phyloP scores from a whole-genome alignment of 2,888 invertebrate species.

The Synergus japonicus region DNA sequence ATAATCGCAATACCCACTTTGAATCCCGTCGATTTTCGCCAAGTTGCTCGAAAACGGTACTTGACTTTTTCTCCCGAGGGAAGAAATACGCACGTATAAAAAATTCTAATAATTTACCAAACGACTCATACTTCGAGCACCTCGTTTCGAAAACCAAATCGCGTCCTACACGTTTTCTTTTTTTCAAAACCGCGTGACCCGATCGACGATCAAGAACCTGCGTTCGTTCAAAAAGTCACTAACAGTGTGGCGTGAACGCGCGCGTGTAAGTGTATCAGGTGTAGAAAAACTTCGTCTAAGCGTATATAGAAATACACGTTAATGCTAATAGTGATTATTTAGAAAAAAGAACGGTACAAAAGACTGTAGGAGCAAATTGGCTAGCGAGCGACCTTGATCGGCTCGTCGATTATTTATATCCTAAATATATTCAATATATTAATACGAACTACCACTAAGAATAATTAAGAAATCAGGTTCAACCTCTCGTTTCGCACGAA shows the following conservation, averaged over 20 bases:
- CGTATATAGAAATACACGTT: slow-evolving; percentile 65
- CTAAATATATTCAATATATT: slow-evolving; percentile 61
- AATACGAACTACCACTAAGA: slow-evolving; percentile 66
- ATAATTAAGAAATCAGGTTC: slow-evolving; percentile 67
- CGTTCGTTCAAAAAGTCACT: slow-evolving; percentile 60
- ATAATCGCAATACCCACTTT: slow-evolving; percentile 37
- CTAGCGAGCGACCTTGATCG: slow-evolving; percentile 61
- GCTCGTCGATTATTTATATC: slow-evolving; percentile 59
- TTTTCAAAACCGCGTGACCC: slow-evolving; percentile 38
- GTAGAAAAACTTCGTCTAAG: slow-evolving; percentile 66
- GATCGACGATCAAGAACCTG: slow-evolving; percentile 57
- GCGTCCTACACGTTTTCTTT: slow-evolving; percentile 43
- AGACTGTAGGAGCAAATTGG: slow-evolving; percentile 73
- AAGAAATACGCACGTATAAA: slow-evolving; percentile 21
- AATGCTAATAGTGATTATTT: slow-evolving; percentile 68
- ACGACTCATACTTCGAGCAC: slow-evolving; percentile 22
- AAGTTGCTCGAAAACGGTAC: slow-evolving; percentile 38
- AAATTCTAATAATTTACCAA: slow-evolving; percentile 41
- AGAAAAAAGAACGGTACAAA: slow-evolving; percentile 74
- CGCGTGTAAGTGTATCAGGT: slow-evolving; percentile 61
- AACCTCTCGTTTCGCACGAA: slow-evolving; percentile 46
- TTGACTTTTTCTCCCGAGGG: slow-evolving; percentile 38
- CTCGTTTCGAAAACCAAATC: slow-evolving; percentile 45
- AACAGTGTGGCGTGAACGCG: slow-evolving; percentile 59
- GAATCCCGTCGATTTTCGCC: slow-evolving; percentile 7